These are phyloP conservation scores for Pocota personata DNA, from an alignment of 2,888 invertebrate genomes.

Conservation along the genomic window DNA sequence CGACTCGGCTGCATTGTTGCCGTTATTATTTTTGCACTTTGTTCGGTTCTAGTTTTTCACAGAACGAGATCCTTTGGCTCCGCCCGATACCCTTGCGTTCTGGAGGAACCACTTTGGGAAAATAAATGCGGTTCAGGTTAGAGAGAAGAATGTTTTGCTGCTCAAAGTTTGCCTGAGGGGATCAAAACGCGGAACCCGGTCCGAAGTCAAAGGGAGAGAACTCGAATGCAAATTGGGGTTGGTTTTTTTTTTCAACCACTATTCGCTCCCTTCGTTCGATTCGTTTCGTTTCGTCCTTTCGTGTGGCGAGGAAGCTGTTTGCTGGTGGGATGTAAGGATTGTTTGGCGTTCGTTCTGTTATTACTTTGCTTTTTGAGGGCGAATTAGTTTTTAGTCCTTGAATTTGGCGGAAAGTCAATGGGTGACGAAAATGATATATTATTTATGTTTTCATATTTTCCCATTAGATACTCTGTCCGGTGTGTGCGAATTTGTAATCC, in stretches of 20 bases:
- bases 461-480: neutral
- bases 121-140: slow-evolving; percentile 33
- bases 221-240: slow-evolving; percentile 45
- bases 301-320: slow-evolving; percentile 5
- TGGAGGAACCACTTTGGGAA: slow-evolving; percentile 19
- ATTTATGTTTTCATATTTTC: slow-evolving; percentile 47
- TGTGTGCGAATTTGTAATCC: slow-evolving; percentile 15
- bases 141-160: slow-evolving; percentile 18
- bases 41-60: slow-evolving; percentile 2
- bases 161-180: slow-evolving; percentile 4
- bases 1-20: slow-evolving; percentile 14
- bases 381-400: slow-evolving; percentile 26
- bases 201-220: neutral
- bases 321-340: neutral
- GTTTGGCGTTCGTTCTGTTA: slow-evolving; percentile 22
- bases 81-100: slow-evolving; percentile 20
- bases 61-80: slow-evolving; percentile 6
- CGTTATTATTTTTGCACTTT: slow-evolving; percentile 20
- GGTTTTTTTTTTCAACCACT: neutral
- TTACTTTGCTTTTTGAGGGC: slow-evolving; percentile 4
- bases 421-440: slow-evolving; percentile 24
- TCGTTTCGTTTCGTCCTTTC: slow-evolving; percentile 2
- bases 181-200: slow-evolving; percentile 23
- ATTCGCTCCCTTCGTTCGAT: neutral
- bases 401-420: slow-evolving; percentile 10